Conservation (phyloP, 2,888 invertebrate species). For the Plemyria rubiginata region DNA sequence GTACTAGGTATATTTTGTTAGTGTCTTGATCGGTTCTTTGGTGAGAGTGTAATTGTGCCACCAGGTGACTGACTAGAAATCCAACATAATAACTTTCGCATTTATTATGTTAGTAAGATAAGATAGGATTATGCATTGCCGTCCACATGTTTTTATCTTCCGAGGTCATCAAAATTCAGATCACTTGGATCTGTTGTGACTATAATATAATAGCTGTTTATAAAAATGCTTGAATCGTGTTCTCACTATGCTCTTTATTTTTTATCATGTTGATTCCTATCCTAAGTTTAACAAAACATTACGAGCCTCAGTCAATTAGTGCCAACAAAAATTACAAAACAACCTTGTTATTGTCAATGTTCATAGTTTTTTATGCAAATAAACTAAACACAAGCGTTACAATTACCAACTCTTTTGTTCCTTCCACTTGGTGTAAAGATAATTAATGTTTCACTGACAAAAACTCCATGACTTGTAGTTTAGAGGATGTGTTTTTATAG, state of each 20-base stretch:
- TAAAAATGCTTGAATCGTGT: neutral
- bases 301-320: conserved; percentile 4
- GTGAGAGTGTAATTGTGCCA: too few species aligned
- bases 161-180: too few species aligned
- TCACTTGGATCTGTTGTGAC: too few species aligned
- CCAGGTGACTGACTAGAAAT: too few species aligned
- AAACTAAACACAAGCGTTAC: conserved; percentile 42
- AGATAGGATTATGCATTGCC: too few species aligned
- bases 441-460: conserved; percentile 37
- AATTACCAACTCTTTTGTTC: conserved; percentile 44
- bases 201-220: too few species aligned
- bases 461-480: conserved; percentile 31
- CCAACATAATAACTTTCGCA: too few species aligned
- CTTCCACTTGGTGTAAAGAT: conserved; percentile 35
- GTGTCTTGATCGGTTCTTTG: too few species aligned
- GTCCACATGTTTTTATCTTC: too few species aligned
- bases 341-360: conserved; percentile 40
- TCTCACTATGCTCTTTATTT: neutral
- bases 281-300: neutral
- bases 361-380: conserved; percentile 50
- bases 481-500: conserved; percentile 25
- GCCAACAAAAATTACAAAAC: conserved; percentile 29
- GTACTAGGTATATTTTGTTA: too few species aligned
- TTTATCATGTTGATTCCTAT: neutral
- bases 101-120: too few species aligned